Base-by-base conservation (phyloP, 1,140 invertebrate species). In the Oryzaephilus surinamensis region DNA sequence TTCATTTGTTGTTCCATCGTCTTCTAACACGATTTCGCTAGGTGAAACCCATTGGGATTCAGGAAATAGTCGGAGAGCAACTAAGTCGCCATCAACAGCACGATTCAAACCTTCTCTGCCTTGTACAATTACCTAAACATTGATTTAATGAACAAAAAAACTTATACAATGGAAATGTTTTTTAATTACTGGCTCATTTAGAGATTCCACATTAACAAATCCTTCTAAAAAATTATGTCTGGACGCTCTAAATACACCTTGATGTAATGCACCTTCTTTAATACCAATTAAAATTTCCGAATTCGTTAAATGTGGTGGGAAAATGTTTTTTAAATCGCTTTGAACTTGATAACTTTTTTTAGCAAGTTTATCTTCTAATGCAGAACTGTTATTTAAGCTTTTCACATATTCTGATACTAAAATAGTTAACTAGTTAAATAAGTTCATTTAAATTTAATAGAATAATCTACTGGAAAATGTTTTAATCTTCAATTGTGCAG, bases 211-310 rank as follows among this genome's bases (percentile, higher is more conserved):
- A 60, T 75, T 82, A 6, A 95, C 87, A 51, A 68, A 81, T n/a
- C 88, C 95, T 70, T 99, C 94, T 2, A 96, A 67, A 59, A 89
- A 97, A 65, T 98, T 99, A 53, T 95, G 89, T 42, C 84, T 69
- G 2, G 84, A 88, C 3, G 83, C 81, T 38, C 77, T 70, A 62
- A 91, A 93, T 1, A 78, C 74, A 8, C 93, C 94, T 64, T 97
- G 90, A 15, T 82, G 53, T 17, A 86, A 66, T 53, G 74, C 77
- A 10, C 86, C 87, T 49, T 66, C 71, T 58, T 84, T 83, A 21
- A 97, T 77, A 1, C 89, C 89, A 7, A 73, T 66, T 39, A 93
- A 82, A 18, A 87, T 65, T 54, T 87, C 76, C 1, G 69, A 64
- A 10, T 81, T 72, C 4, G 84, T 73, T 28, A 93, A 69, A 67